Conservation (phyloP, 2,888 invertebrate genomes). For the Micoletzkya japonica region DNA sequence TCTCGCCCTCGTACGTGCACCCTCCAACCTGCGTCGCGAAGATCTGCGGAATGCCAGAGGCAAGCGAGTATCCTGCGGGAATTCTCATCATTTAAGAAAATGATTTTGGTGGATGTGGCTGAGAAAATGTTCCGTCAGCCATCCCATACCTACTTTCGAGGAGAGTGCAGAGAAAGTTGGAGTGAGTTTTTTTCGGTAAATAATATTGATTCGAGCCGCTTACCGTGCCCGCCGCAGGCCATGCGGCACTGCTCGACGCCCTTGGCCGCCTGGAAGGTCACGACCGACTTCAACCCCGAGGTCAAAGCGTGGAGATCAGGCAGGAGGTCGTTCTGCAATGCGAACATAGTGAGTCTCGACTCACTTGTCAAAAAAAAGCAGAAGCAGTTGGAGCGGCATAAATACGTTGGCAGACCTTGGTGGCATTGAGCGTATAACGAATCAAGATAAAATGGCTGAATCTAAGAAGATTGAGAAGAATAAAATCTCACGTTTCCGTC, state of each 20-base stretch:
- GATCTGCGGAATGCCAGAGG: slow-evolving; percentile 79
- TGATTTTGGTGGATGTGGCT: neutral
- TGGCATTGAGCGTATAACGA: neutral
- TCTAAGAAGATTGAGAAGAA: neutral
- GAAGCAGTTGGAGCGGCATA: neutral
- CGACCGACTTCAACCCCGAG: slow-evolving; percentile 88
- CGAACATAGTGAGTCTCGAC: neutral
- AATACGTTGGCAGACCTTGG: neutral
- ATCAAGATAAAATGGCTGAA: neutral
- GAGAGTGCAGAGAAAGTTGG: too few relatives aligned
- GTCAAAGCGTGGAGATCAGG: slow-evolving; percentile 84
- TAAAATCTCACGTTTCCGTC: slow-evolving; percentile 15
- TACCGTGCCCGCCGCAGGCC: slow-evolving; percentile 90
- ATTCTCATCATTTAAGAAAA: neutral
- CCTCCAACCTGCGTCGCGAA: slow-evolving; percentile 79
- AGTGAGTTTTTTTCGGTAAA: too few relatives aligned
- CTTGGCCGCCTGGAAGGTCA: slow-evolving; percentile 69
- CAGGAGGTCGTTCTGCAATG: slow-evolving; percentile 37
- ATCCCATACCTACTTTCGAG: too few relatives aligned
- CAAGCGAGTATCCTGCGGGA: slow-evolving; percentile 18
- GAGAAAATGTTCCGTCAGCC: too few relatives aligned
- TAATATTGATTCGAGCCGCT: too few relatives aligned
- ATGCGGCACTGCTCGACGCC: slow-evolving; percentile 82
- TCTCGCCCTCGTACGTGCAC: slow-evolving; percentile 94
- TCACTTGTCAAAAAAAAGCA: neutral